Evolutionary conservation across 2,888 invertebrate genomes (phyloP).

Genomic region (Cheiracanthium punctorium): DNA sequence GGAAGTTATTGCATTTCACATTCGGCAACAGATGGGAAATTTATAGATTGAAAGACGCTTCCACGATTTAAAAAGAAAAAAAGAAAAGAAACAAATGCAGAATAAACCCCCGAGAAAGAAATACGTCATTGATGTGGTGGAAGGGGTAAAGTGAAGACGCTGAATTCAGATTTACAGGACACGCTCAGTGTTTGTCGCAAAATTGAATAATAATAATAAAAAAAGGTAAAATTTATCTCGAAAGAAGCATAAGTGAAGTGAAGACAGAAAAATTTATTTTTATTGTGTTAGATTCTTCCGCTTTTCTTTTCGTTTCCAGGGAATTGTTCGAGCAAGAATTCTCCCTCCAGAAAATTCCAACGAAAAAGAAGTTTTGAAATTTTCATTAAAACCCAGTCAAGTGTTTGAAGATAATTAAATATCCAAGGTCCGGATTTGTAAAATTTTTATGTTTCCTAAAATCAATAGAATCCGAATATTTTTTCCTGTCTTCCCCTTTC

Average conservation of each 20-base stretch:
- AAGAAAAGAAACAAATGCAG: too few species aligned
- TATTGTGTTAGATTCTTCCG: constrained; percentile 45
- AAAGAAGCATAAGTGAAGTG: constrained; percentile 32
- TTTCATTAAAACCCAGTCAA: constrained; percentile 68
- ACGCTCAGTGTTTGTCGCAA: constrained; percentile 53
- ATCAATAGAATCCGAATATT: constrained; percentile 44
- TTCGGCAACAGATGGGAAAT: constrained; percentile 57
- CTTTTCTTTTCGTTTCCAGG: neutral
- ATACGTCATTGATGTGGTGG: too few species aligned
- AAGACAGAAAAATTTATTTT: constrained; percentile 40
- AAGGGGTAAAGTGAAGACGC: too few species aligned
- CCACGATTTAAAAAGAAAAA: constrained; percentile 19
- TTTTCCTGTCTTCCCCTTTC: neutral
- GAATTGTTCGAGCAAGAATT: neutral
- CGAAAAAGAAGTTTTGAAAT: constrained; percentile 45
- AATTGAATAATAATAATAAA: constrained; percentile 61
- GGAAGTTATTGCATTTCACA: constrained; percentile 59
- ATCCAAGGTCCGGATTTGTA: constrained; percentile 36
- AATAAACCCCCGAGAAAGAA: too few species aligned
- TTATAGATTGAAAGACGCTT: constrained; percentile 58
- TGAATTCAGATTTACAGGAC: constrained; percentile 45
- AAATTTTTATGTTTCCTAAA: constrained; percentile 7
- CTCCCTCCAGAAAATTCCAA: neutral
- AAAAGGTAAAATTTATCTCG: neutral
- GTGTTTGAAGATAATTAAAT: constrained; percentile 68